Percentiles rank a stretch among this genome's conserved stretches.
phyloP scores from a whole-genome alignment of 1,140 invertebrate species.

The Kradibia gibbosae region DNA sequence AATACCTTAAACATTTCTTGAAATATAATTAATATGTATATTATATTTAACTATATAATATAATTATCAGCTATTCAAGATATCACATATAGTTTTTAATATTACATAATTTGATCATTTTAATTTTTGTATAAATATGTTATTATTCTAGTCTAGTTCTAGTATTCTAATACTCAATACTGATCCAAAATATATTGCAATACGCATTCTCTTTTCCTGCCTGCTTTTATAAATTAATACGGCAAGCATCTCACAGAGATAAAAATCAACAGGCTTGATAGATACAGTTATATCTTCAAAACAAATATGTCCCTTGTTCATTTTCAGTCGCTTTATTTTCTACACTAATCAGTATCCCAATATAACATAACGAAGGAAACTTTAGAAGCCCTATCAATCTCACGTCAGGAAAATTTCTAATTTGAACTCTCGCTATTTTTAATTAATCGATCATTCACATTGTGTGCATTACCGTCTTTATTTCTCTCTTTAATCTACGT shows the following conservation, averaged over 20 bases:
- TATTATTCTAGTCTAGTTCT: no score
- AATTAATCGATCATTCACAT: conserved; percentile 46
- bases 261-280: neutral
- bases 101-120: no score
- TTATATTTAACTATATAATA: no score
- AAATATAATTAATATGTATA: no score
- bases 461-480: neutral
- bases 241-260: neutral
- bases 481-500: neutral
- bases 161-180: no score
- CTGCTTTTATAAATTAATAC: no score
- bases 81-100: no score
- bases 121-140: no score
- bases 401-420: conserved; percentile 33
- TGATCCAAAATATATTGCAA: no score
- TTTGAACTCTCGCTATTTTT: conserved; percentile 42
- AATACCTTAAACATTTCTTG: no score
- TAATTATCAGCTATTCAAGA: no score
- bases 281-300: neutral
- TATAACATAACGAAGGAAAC: conserved; percentile 25
- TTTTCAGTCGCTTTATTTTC: neutral
- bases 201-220: no score
- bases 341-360: conserved; percentile 30
- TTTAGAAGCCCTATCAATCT: conserved; percentile 43
- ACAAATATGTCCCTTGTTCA: neutral